Base-by-base conservation (phyloP, 1,140 invertebrate species). In the Eriosoma lanigerum region DNA sequence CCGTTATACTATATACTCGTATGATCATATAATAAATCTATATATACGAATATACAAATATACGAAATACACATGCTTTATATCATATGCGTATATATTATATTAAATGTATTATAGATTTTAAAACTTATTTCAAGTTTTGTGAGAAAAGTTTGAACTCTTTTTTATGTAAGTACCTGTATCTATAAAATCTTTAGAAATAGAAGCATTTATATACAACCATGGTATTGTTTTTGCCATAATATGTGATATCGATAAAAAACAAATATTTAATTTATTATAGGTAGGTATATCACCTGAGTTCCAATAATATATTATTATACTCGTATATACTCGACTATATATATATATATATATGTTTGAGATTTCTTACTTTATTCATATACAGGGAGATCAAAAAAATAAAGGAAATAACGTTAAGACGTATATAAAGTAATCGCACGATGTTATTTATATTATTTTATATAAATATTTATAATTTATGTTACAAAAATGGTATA, bases 41-140 rank as follows among this genome's bases (percentile, higher is more conserved):
- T 44, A 44, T 12, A 2, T 15, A 8, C 66, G 44, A 2, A 44
- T 24, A 26, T 6, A 44, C 12, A n/a, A n/a, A n/a, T n/a, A n/a
- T n/a, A n/a, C n/a, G n/a, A n/a, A n/a, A n/a, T n/a, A 15, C 21
- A 1, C 12, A 15, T 12, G 24, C 8, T 4, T 54, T 54, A n/a
- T 19, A 15, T n/a, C n/a, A 5, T 60, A 26, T 13, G 2, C 21
- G 26, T 17, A 4, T 3, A 44, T 44, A 66, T 62, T 38, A 46
- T 24, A n/a, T 17, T 19, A 1, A n/a, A n/a, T n/a, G n/a, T n/a
- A n/a, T n/a, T 52, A n/a, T 29, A 29, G 46, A 12, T 72, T 52
- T 29, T 6, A 29, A 38, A 52, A 72, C 68, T 72, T 17, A 72
- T 72, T 72, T 72, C 3, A 19, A 72, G 68, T 72, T 52, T 4